These are phyloP conservation scores for Oppia nitens DNA, from an alignment of 1,140 invertebrate species.

Conservation along the genomic window DNA sequence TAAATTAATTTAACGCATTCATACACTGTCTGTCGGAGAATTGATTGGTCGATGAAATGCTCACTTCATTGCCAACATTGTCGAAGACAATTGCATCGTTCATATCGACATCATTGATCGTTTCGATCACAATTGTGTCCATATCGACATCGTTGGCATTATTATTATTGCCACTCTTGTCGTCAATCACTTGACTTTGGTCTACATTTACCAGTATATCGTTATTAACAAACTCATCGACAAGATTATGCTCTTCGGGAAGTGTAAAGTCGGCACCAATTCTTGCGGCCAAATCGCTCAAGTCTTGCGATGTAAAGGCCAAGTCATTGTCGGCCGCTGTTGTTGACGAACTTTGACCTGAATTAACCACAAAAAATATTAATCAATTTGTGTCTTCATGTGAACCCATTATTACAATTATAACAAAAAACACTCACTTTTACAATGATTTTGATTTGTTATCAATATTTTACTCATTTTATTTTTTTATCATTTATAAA, in stretches of 20 bases:
- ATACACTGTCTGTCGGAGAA: background rate
- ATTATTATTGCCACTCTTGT: background rate
- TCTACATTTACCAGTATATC: background rate
- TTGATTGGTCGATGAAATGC: background rate
- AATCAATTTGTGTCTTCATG: background rate
- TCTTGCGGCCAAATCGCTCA: background rate
- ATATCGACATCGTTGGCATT: background rate
- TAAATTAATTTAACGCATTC: too few relatives aligned
- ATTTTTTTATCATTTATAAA: too few relatives aligned
- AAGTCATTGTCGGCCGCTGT: background rate
- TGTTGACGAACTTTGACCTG: background rate
- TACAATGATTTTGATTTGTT: too few relatives aligned
- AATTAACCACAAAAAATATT: background rate
- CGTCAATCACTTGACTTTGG: background rate
- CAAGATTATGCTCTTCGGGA: background rate
- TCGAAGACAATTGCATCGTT: background rate
- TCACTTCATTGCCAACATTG: slow-evolving; percentile 2
- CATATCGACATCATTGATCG: background rate
- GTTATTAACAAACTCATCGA: background rate
- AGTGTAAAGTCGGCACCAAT: background rate
- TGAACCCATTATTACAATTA: background rate
- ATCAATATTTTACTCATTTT: too few relatives aligned
- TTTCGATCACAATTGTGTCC: background rate
- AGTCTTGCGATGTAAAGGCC: background rate
- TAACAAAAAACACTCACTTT: too few relatives aligned